A percentile compares a stretch with the other conserved stretches of the same genome.
Evolutionary conservation across 2,888 invertebrate species (phyloP).

Genomic region (Amblyteles armatorius): DNA sequence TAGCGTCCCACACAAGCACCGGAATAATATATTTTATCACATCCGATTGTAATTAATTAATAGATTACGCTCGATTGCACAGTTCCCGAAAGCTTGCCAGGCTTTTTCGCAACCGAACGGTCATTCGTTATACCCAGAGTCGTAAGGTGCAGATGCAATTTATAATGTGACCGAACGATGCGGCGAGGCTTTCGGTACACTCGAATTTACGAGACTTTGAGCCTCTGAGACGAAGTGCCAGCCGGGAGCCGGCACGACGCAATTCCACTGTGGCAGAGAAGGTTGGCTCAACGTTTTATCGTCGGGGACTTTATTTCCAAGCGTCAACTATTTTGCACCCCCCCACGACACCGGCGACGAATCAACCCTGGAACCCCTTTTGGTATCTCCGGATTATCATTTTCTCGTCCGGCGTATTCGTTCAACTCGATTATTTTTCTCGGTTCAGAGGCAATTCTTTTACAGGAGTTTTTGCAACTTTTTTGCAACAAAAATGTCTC

Average conservation of each 20-base stretch:
- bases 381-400: constrained; percentile 5
- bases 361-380: constrained; percentile 15
- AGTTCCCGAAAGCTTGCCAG: not conserved
- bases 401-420: not conserved
- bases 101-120: not conserved
- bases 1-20: constrained; percentile 2
- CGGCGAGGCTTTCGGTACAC: constrained; percentile 5
- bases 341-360: constrained; percentile 34
- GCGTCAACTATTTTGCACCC: constrained; percentile 29
- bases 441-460: not conserved
- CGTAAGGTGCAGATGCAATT: not conserved
- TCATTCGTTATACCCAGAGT: constrained; percentile 1
- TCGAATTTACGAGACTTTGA: constrained; percentile 16
- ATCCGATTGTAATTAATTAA: constrained; percentile 45
- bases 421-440: not conserved
- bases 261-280: constrained; percentile 12
- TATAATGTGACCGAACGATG: constrained; percentile 6
- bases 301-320: constrained; percentile 21
- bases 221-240: constrained; percentile 9
- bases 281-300: constrained; percentile 41
- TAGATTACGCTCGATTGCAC: not conserved
- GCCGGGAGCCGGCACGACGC: constrained; percentile 5
- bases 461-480: not conserved
- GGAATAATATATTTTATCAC: constrained; percentile 9
- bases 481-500: not conserved